Evolutionary conservation across 2,888 invertebrate genomes (phyloP), one percentile per base, ranked within the genome.

Genomic region (Lasioglossum zephyrum): DNA sequence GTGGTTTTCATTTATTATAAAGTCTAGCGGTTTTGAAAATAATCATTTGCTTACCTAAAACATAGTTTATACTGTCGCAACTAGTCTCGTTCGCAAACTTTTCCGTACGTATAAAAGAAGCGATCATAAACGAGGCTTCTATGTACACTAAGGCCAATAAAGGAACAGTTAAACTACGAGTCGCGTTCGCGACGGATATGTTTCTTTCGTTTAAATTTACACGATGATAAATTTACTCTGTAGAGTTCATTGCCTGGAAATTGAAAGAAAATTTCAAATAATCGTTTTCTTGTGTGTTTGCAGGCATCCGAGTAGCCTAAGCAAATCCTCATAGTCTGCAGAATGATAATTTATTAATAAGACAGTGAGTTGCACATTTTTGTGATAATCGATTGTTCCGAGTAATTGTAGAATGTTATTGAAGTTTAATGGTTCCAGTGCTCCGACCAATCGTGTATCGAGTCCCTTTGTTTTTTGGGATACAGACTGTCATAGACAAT

Each of bases 161-260:
- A 89, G 90, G 90, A 89, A 90, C 88, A 90, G 82, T 84, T 63
- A 63, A 79, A 90, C 84, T 90, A 85, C 77, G 77, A 78, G 81
- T 87, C 82, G 75, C 79, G 86, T 63, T 80, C 73, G 86, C 69
- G 72, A 63, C 85, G 81, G 90, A 90, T 90, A 90, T 88, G 88
- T 87, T 87, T 85, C 72, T 75, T 72, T 26, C 44, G 44, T 63
- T 63, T 63, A 63, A 63, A 63, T 31, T 31, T 63, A 63, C 63
- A 31, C 16, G 31, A 63, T 63, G 26, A 63, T 31, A 63, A 31
- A 31, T 31, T 16, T 16, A 63, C 63, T 31, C 31, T 63, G 31
- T 31, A 16, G 16, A 63, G 63, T 31, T 63, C 63, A 63, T 31
- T 63, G 31, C 31, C 31, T 31, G 2, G n/a, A 63, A 31, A 13